A percentile compares a stretch with the other conserved stretches of the same genome.
Conservation (phyloP, 2,888 invertebrate species). For the Caenorhabditis virilis region DNA sequence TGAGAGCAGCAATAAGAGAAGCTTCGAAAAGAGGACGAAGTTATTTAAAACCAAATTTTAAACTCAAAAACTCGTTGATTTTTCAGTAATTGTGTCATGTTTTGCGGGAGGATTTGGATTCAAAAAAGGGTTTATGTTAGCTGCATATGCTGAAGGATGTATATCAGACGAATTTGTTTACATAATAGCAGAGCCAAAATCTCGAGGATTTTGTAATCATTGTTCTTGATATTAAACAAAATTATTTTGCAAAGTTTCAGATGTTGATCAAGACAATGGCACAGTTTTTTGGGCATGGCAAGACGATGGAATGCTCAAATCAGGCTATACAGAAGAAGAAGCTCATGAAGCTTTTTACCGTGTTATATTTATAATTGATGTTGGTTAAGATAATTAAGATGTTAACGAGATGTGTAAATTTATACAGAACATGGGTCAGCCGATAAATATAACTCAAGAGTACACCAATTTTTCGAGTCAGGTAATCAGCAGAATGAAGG, state of each 20-base stretch:
- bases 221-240: background rate
- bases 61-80: background rate
- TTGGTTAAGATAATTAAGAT: too few species aligned
- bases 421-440: too few species aligned
- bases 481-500: constrained; percentile 14
- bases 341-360: constrained; percentile 10
- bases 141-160: constrained; percentile 31
- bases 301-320: background rate
- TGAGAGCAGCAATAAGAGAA: constrained; percentile 14
- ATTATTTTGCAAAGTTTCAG: constrained; percentile 9
- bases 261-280: constrained; percentile 22
- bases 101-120: constrained; percentile 25
- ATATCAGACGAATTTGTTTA: constrained; percentile 42
- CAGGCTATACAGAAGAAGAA: constrained; percentile 5
- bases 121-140: constrained; percentile 35
- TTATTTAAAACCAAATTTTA: background rate
- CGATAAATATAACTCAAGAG: too few species aligned
- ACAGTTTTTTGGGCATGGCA: constrained; percentile 24
- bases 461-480: too few species aligned
- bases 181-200: constrained; percentile 39
- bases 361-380: constrained; percentile 26
- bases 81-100: constrained; percentile 31
- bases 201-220: constrained; percentile 28
- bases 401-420: too few species aligned
- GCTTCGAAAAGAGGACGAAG: constrained; percentile 21